Evolutionary conservation across 1,140 invertebrate genomes (phyloP).

Genomic region (Aphaenogaster rudis): DNA sequence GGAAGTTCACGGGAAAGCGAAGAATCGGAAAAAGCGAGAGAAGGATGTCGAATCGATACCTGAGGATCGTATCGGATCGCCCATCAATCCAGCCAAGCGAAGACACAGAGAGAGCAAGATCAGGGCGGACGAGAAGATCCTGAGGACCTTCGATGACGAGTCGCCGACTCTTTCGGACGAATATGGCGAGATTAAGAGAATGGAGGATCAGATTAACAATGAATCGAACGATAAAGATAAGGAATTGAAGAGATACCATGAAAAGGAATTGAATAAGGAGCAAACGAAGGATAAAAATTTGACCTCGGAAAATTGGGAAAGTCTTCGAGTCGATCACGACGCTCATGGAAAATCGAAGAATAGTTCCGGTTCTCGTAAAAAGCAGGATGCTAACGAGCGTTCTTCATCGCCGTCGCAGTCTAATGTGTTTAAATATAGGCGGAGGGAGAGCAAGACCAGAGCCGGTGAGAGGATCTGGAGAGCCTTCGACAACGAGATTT

Average conservation of each 20-base stretch:
- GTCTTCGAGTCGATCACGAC: conserved; percentile 32
- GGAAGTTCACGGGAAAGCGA: conserved; percentile 34
- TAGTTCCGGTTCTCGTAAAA: conserved; percentile 36
- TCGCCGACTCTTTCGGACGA: background rate
- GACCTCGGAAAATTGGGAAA: background rate
- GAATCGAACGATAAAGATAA: conserved; percentile 9
- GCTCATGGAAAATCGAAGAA: conserved; percentile 55
- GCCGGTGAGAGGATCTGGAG: conserved; percentile 80
- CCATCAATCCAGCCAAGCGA: background rate
- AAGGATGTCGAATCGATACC: background rate
- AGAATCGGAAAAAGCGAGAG: conserved; percentile 49
- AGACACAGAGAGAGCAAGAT: conserved; percentile 83
- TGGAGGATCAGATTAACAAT: background rate
- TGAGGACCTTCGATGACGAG: conserved; percentile 68
- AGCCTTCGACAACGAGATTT: conserved; percentile 74
- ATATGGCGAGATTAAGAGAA: background rate
- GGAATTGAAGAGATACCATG: background rate
- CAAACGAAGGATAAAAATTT: conserved; percentile 9
- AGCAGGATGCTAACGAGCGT: conserved; percentile 28
- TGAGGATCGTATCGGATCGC: background rate
- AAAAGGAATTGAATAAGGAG: conserved; percentile 21
- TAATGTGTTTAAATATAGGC: conserved; percentile 68
- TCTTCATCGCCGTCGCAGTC: conserved; percentile 19
- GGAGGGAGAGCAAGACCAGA: conserved; percentile 83
- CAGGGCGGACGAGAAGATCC: conserved; percentile 81